Evolutionary conservation across 2,888 invertebrate species (phyloP).

Genomic region (Hermodice carunculata): DNA sequence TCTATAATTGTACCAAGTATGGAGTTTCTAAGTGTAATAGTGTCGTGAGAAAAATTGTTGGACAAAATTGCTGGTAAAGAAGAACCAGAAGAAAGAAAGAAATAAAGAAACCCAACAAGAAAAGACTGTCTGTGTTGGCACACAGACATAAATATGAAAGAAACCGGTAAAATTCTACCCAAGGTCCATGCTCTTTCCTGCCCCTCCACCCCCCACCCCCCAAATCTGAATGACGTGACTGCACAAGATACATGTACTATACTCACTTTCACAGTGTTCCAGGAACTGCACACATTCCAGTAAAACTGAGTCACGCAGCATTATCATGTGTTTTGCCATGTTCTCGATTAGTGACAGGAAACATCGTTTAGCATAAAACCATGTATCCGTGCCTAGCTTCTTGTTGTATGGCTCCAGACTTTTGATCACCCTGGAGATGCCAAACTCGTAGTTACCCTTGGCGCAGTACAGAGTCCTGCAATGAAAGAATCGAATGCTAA

Average conservation of each 20-base stretch:
- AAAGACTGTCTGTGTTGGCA: too few species aligned
- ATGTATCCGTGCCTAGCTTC: conserved; percentile 97
- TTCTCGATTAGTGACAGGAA: conserved; percentile 94
- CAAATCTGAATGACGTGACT: neutral
- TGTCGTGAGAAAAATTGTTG: too few species aligned
- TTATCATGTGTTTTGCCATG: conserved; percentile 89
- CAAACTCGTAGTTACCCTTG: conserved; percentile 99
- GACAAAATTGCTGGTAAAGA: too few species aligned
- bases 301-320: conserved; percentile 86
- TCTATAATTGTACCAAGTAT: too few species aligned
- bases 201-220: too few species aligned
- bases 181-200: neutral
- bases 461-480: conserved; percentile 93
- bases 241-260: neutral
- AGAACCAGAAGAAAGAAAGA: too few species aligned
- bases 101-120: too few species aligned
- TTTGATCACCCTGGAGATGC: conserved; percentile 96
- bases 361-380: conserved; percentile 97
- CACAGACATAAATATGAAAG: too few species aligned
- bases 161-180: too few species aligned
- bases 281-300: conserved; percentile 90
- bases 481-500: too few species aligned
- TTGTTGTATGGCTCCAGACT: conserved; percentile 94
- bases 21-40: too few species aligned
- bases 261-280: conserved; percentile 84